Percentiles rank a stretch among this genome's conserved stretches.
These are phyloP conservation scores for Cetoscarus ocellatus DNA, from an alignment of 2,797 vertebrate species.

Conservation along the genomic window DNA sequence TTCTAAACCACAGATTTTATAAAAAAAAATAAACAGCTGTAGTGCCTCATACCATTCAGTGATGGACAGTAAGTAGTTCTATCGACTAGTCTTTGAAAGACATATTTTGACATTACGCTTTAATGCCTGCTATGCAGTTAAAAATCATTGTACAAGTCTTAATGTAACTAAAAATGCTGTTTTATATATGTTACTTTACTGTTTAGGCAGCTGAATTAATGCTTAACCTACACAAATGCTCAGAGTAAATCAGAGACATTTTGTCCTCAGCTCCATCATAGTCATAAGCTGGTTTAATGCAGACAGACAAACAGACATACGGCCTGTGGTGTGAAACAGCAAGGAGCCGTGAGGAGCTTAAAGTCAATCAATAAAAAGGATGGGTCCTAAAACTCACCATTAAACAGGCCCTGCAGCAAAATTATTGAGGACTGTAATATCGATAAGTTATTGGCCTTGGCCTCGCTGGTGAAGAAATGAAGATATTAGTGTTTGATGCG, in stretches of 20 bases:
- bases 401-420: background rate
- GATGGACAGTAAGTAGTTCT: too few species aligned
- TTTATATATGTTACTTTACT: too few species aligned
- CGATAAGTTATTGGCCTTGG: background rate
- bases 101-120: too few species aligned
- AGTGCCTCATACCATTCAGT: too few species aligned
- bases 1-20: too few species aligned
- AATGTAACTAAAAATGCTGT: too few species aligned
- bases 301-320: background rate
- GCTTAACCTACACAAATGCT: background rate
- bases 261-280: background rate
- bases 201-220: background rate
- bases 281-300: background rate
- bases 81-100: too few species aligned
- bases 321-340: constrained; percentile 1
- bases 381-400: background rate
- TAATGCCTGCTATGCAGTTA: too few species aligned
- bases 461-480: background rate
- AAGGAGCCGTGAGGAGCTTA: background rate
- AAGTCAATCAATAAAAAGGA: constrained; percentile 23
- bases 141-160: too few species aligned
- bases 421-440: background rate
- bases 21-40: too few species aligned
- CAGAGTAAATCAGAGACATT: background rate
- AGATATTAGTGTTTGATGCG: background rate